Base-by-base conservation (phyloP, 2,888 invertebrate species). In the Macaria liturata region DNA sequence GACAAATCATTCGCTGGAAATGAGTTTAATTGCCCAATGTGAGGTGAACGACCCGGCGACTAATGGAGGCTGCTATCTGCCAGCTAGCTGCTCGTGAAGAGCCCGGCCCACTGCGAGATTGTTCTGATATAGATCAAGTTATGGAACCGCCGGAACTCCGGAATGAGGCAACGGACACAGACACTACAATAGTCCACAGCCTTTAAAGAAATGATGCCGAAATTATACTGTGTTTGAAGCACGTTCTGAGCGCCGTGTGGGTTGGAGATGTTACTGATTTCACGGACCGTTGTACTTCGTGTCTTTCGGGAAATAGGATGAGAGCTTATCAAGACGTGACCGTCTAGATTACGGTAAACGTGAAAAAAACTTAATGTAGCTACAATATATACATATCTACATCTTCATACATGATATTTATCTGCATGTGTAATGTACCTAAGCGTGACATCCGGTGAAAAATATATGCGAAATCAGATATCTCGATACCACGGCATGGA, bases 11-110 rank as follows among this genome's bases (percentile, higher is more conserved):
- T 67, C 61, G 65, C 65, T 68, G 75, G 66, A 72, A 72, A 71
- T 74, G 70, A 67, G 71, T 78, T 70, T 76, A 81, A 84, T 84
- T 81, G 78, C 76, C 75, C 75, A 76, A 76, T 75, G 66, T 70
- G 72, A 81, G 86, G 78, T 84, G 80, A 86, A 83, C 69, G 83
- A 65, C 79, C 85, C 68, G 60, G 54, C 49, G 52, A 57, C 57
- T 48, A 65, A 65, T 67, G 69, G 64, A 20, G 20, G 20, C 20
- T 20, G 20, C 20, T 20, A 20, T 20, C 20, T 20, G 20, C 20
- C 20, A 20, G 5, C 34, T 7, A 7, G 7, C 34, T 7, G 7
- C 71, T 51, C 85, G 84, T 86, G 87, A 86, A 87, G 83, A 82
- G 80, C 65, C 76, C 87, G 76, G 72, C 84, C 84, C 81, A 81